phyloP scores from a whole-genome alignment of 1,140 invertebrate genomes.

The Cecropterus lyciades region DNA sequence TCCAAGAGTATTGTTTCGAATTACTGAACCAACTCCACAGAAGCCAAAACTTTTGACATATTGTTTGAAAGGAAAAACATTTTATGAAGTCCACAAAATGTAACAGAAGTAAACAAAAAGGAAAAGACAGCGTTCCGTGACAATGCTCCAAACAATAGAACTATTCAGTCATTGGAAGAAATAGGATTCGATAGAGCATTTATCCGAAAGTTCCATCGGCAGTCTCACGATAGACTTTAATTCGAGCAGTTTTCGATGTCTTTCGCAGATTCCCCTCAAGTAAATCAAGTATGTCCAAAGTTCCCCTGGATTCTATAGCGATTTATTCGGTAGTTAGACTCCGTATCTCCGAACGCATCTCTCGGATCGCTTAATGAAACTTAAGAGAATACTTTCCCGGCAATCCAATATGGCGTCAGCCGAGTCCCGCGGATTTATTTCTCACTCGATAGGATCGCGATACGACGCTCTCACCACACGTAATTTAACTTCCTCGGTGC shows the following conservation, averaged over 20 bases:
- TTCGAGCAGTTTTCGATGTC: slow-evolving; percentile 36
- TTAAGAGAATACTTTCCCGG: slow-evolving; percentile 66
- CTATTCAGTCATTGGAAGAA: slow-evolving; percentile 31
- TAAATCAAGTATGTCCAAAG: slow-evolving; percentile 57
- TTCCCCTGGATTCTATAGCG: slow-evolving; percentile 48
- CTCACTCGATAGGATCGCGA: slow-evolving; percentile 65
- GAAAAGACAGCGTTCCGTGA: slow-evolving; percentile 32
- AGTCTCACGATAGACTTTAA: slow-evolving; percentile 26
- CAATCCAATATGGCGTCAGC: slow-evolving; percentile 67
- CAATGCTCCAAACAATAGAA: slow-evolving; percentile 31
- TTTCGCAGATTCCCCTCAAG: slow-evolving; percentile 34
- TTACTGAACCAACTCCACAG: slow-evolving; percentile 19
- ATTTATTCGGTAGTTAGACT: slow-evolving; percentile 59
- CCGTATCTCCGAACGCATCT: slow-evolving; percentile 59
- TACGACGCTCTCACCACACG: slow-evolving; percentile 63
- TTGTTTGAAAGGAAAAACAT: slow-evolving; percentile 31
- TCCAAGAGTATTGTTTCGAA: slow-evolving; percentile 22
- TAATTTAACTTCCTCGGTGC: slow-evolving; percentile 70
- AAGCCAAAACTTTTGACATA: slow-evolving; percentile 25
- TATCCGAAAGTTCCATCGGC: slow-evolving; percentile 29
- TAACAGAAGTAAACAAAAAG: slow-evolving; percentile 34
- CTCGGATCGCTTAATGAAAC: slow-evolving; percentile 73
- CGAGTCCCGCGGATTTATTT: slow-evolving; percentile 64
- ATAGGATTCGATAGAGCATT: slow-evolving; percentile 17
- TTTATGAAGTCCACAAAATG: slow-evolving; percentile 20